Conservation (phyloP, 2,888 invertebrate genomes). For the Spodoptera picta region DNA sequence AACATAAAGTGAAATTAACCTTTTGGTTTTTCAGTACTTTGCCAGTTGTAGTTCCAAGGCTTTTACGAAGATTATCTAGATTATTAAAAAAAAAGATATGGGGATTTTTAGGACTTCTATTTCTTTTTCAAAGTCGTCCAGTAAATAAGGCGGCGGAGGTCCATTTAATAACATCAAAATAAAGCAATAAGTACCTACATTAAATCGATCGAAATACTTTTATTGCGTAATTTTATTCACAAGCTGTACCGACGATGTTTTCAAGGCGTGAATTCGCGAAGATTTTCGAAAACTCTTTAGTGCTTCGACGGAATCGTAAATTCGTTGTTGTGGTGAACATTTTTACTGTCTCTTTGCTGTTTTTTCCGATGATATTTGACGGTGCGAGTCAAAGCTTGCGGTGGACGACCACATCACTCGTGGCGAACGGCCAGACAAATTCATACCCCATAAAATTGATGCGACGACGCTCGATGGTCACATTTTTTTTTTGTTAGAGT, state of each 20-base stretch:
- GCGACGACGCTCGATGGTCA: constrained; percentile 43
- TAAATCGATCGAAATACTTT: constrained; percentile 12
- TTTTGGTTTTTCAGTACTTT: too few species aligned
- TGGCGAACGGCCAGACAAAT: constrained; percentile 63
- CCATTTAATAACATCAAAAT: constrained; percentile 23
- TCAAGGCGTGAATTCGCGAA: constrained; percentile 30
- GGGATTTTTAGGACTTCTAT: too few species aligned
- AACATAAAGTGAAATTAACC: too few species aligned
- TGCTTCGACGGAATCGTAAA: constrained; percentile 53
- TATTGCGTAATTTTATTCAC: constrained; percentile 13
- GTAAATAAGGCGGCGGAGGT: not conserved
- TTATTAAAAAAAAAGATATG: too few species aligned
- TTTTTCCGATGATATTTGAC: constrained; percentile 71
- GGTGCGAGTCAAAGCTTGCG: constrained; percentile 60
- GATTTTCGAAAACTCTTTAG: constrained; percentile 28
- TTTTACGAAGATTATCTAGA: too few species aligned
- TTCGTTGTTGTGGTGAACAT: constrained; percentile 59
- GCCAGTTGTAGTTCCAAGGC: too few species aligned
- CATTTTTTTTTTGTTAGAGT: constrained; percentile 27
- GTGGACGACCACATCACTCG: constrained; percentile 70
- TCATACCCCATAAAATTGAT: constrained; percentile 75
- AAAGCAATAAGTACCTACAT: constrained; percentile 11
- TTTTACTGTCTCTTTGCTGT: constrained; percentile 54
- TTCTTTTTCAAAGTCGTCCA: too few species aligned
- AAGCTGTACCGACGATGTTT: constrained; percentile 18